Evolutionary conservation across 2,113 vertebrate species (phyloP).

Genomic region (Corythoichthys haematopterus): DNA sequence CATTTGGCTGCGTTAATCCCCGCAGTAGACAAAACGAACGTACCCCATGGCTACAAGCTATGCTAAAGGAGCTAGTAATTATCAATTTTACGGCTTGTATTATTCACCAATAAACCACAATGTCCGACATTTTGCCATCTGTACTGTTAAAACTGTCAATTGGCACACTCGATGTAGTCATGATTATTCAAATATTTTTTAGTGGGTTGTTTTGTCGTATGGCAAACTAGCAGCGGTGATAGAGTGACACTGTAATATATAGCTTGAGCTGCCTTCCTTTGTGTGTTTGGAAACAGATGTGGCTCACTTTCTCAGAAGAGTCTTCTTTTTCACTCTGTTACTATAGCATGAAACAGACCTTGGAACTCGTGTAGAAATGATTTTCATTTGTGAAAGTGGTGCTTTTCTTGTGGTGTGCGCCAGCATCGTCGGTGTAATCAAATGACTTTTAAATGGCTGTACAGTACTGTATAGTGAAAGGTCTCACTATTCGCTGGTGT

Average conservation of each 20-base stretch:
- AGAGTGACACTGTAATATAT: constrained; percentile 21
- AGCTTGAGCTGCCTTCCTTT: constrained; percentile 51
- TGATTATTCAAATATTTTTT: not conserved
- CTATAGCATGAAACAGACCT: not conserved
- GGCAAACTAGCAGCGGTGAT: constrained; percentile 40
- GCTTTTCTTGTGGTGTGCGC: not conserved
- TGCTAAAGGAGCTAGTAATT: constrained; percentile 58
- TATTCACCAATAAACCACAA: not conserved
- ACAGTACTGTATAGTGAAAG: not conserved
- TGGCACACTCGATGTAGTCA: not conserved
- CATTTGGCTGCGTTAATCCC: not conserved
- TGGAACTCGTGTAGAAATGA: not conserved
- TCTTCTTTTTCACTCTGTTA: not conserved
- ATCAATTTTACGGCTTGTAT: constrained; percentile 13
- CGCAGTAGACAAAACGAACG: constrained; percentile 43
- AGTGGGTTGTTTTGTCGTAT: constrained; percentile 16
- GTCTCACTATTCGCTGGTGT: not conserved
- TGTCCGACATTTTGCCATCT: accelerated
- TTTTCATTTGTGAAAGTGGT: not conserved
- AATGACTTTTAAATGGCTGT: not conserved
- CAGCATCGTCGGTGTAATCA: not conserved
- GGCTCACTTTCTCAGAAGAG: not conserved
- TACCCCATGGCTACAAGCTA: constrained; percentile 48
- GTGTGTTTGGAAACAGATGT: constrained; percentile 30
- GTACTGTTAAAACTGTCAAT: accelerated